Percentiles rank a stretch among this genome's conserved stretches.
These are phyloP conservation scores for Scelioninae gen. 2 DNA, from an alignment of 2,888 invertebrate genomes.

Conservation along the genomic window DNA sequence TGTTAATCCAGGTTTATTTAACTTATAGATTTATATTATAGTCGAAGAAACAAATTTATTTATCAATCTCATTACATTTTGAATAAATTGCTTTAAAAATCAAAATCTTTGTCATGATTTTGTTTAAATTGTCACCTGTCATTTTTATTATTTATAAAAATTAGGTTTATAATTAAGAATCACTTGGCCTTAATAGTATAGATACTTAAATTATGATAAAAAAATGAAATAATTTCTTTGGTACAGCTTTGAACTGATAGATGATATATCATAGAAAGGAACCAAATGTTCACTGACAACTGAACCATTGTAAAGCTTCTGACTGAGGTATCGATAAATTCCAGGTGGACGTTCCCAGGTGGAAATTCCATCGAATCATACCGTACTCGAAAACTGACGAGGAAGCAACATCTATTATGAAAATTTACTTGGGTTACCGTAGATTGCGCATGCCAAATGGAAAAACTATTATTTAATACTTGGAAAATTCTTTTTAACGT, in stretches of 20 bases:
- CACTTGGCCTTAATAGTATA: no score
- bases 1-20: no score
- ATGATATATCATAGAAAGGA: conserved; percentile 29
- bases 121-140: no score
- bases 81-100: no score
- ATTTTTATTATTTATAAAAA: no score
- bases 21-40: no score
- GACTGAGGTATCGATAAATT: conserved; percentile 27
- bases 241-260: conserved; percentile 19
- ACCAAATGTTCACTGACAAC: conserved; percentile 34
- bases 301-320: conserved; percentile 30
- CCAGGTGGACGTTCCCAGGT: conserved; percentile 47
- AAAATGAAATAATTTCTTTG: neutral
- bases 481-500: no score
- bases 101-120: no score
- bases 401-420: conserved; percentile 16
- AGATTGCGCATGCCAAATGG: neutral
- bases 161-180: no score
- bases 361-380: conserved; percentile 25
- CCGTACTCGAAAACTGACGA: conserved; percentile 9
- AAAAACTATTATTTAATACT: conserved; percentile 4
- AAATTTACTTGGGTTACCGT: conserved; percentile 17
- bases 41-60: no score
- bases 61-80: no score
- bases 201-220: no score